Conservation (phyloP, 2,113 vertebrate genomes). For the Callaeas wilsoni region DNA sequence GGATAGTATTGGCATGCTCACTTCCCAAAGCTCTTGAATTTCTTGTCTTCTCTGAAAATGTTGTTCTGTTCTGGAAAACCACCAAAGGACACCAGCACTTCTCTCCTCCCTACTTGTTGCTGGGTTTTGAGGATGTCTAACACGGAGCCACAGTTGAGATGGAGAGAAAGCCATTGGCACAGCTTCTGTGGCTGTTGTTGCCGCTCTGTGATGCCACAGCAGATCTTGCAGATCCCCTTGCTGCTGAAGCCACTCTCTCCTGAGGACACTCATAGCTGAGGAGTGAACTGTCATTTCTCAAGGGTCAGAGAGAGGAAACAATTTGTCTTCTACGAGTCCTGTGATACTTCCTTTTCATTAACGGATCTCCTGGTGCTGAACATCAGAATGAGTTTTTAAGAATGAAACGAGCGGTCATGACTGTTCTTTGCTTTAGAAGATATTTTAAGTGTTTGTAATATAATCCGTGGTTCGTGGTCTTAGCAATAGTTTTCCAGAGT, state of each 20-base stretch:
- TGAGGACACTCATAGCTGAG: not conserved
- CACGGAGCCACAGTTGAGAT: not conserved
- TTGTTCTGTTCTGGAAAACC: not conserved
- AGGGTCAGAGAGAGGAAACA: not conserved
- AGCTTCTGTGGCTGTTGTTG: not conserved
- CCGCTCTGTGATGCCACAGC: not conserved
- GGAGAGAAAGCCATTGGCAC: not conserved
- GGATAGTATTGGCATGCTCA: accelerated
- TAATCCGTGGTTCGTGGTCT: not conserved
- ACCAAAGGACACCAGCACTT: not conserved
- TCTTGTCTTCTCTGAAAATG: not conserved
- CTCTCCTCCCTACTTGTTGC: not conserved
- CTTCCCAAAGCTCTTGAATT: not conserved
- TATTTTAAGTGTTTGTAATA: not conserved
- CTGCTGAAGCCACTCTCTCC: not conserved
- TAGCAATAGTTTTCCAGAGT: not conserved
- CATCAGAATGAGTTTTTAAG: not conserved
- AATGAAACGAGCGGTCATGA: not conserved
- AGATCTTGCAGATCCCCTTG: not conserved
- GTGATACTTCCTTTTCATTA: not conserved
- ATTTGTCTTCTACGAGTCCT: not conserved
- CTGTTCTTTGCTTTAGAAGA: not conserved
- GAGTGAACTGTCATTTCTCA: not conserved
- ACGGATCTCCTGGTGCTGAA: not conserved
- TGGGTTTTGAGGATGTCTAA: not conserved